Percentiles rank a stretch among this genome's conserved stretches.
Evolutionary conservation across 2,888 invertebrate species (phyloP).

Genomic region (Ptychoptera albimana): DNA sequence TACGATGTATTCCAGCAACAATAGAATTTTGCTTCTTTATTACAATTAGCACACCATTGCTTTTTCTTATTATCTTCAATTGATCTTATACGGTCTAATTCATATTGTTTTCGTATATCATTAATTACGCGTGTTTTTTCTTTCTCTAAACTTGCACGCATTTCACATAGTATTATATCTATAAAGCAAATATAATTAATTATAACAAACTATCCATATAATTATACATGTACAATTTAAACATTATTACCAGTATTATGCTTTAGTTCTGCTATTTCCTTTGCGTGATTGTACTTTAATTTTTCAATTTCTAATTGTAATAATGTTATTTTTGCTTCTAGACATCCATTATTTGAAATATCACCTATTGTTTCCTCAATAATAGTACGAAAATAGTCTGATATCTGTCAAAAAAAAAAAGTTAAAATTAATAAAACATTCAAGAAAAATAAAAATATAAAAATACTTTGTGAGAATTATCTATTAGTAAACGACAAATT

Average conservation of each 20-base stretch:
- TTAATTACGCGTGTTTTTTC: constrained; percentile 48
- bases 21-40: constrained; percentile 77
- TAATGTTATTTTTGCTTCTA: constrained; percentile 40
- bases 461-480: constrained; percentile 41
- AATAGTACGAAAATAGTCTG: constrained; percentile 51
- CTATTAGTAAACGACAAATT: constrained; percentile 37
- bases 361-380: constrained; percentile 51
- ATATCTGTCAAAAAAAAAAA: constrained; percentile 36
- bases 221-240: constrained; percentile 1
- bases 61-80: constrained; percentile 65
- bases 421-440: constrained; percentile 6
- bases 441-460: neutral
- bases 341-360: constrained; percentile 35
- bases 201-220: neutral
- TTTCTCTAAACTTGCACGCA: constrained; percentile 50
- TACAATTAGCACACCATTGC: constrained; percentile 86
- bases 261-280: constrained; percentile 57
- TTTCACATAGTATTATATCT: constrained; percentile 50
- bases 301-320: constrained; percentile 55
- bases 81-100: constrained; percentile 51
- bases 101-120: constrained; percentile 48
- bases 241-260: constrained; percentile 25
- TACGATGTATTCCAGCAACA: constrained; percentile 96
- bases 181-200: constrained; percentile 18
- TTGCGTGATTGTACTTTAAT: constrained; percentile 50